Evolutionary conservation across 2,113 vertebrate genomes (phyloP).

Genomic region (Tragelaphus scriptus): DNA sequence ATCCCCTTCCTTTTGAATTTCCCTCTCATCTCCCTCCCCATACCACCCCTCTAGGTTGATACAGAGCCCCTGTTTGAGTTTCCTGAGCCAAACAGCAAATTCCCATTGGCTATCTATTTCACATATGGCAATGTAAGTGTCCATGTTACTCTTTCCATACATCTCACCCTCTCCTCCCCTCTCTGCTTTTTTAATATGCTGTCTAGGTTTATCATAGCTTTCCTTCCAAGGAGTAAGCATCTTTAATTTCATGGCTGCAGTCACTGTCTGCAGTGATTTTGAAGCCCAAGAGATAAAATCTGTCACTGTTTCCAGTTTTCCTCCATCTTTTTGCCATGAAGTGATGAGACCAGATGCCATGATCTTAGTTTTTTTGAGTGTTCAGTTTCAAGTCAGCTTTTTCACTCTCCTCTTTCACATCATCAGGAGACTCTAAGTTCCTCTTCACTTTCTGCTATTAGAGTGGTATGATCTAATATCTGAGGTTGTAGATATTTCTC

Average conservation of each 20-base stretch:
- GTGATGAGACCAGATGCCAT: not conserved
- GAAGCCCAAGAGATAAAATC: not conserved
- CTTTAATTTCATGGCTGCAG: not conserved
- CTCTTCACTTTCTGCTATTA: not conserved
- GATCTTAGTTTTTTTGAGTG: not conserved
- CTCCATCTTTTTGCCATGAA: not conserved
- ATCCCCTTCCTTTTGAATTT: not conserved
- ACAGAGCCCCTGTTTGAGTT: not conserved
- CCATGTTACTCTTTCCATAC: not conserved
- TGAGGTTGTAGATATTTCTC: not conserved
- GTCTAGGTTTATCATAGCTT: not conserved
- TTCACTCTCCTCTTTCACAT: not conserved
- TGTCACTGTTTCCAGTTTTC: not conserved
- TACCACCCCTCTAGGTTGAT: not conserved
- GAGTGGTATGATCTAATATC: not conserved
- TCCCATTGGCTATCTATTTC: not conserved
- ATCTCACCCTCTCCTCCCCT: not conserved
- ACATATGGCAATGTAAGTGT: not conserved
- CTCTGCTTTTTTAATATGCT: not conserved
- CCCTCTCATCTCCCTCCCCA: not conserved
- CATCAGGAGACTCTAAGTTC: not conserved
- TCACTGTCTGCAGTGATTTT: not conserved
- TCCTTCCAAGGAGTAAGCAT: not conserved
- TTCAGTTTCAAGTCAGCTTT: not conserved
- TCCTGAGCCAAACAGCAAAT: not conserved